Evolutionary conservation across 2,888 invertebrate genomes (phyloP).

Genomic region (Tortricodes alternella): DNA sequence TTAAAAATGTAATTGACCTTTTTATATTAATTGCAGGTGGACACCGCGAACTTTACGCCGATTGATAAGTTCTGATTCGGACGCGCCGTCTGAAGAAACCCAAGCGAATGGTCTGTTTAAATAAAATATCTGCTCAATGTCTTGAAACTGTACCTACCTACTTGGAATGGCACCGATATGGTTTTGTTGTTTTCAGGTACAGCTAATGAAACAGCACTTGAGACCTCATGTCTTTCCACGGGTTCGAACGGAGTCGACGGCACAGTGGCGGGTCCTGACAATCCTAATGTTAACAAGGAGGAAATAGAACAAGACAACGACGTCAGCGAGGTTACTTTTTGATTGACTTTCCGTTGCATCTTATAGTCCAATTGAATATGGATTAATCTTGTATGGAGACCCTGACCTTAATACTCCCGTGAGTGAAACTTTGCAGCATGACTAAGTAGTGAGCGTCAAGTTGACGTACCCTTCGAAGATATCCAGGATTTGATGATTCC

Average conservation of each 20-base stretch:
- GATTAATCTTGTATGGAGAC: too few species aligned
- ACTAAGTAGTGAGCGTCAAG: too few species aligned
- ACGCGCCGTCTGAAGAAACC: conserved; percentile 50
- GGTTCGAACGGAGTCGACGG: conserved; percentile 65
- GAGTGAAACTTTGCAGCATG: too few species aligned
- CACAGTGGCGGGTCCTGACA: conserved; percentile 42
- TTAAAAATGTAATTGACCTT: too few species aligned
- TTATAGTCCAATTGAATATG: too few species aligned
- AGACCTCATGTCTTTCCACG: conserved; percentile 59
- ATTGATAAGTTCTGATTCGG: conserved; percentile 64
- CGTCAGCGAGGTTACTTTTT: conserved; percentile 53
- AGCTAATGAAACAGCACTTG: conserved; percentile 46
- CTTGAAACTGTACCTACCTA: too few species aligned
- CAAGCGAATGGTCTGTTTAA: conserved; percentile 50
- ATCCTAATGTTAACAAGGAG: conserved; percentile 39
- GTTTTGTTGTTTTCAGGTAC: conserved; percentile 39
- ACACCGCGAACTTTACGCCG: conserved; percentile 66
- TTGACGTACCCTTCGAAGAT: too few species aligned
- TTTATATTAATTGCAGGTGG: conserved; percentile 52
- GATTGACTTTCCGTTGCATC: neutral
- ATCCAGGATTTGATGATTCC: too few species aligned
- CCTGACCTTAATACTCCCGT: too few species aligned
- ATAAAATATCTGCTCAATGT: neutral
- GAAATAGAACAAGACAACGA: conserved; percentile 49
- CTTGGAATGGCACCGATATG: too few species aligned